Evolutionary conservation across 2,888 invertebrate genomes (phyloP).

Genomic region (Cryptocheilus praepositus): DNA sequence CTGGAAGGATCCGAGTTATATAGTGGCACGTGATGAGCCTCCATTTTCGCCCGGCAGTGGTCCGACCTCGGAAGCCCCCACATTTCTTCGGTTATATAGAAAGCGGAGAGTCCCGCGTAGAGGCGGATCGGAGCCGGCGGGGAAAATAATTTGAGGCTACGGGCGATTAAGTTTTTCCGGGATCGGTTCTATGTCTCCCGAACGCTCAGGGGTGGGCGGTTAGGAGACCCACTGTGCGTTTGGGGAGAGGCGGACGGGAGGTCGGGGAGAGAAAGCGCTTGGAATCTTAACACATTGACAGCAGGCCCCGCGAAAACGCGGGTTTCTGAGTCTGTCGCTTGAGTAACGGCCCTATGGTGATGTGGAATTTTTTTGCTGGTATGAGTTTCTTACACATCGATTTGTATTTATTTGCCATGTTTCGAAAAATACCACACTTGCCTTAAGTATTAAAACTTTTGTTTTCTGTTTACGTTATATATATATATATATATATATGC

Average conservation of each 20-base stretch:
- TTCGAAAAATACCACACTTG: too few relatives aligned
- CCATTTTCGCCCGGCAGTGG: conserved; percentile 23
- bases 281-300: too few relatives aligned
- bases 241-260: background rate
- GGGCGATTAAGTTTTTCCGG: conserved; percentile 44
- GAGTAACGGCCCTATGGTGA: too few relatives aligned
- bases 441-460: too few relatives aligned
- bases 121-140: conserved; percentile 13
- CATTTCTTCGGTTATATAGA: conserved; percentile 14
- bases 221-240: too few relatives aligned
- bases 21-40: conserved; percentile 38
- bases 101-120: conserved; percentile 1
- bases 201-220: background rate
- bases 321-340: too few relatives aligned
- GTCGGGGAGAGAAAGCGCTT: background rate
- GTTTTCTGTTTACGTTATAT: too few relatives aligned
- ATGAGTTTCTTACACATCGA: too few relatives aligned
- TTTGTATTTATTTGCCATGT: too few relatives aligned
- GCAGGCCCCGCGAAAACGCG: too few relatives aligned
- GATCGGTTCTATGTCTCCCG: conserved; percentile 31
- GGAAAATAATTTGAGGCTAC: conserved; percentile 48
- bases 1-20: conserved; percentile 30
- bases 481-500: too few relatives aligned
- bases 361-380: too few relatives aligned
- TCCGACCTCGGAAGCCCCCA: conserved; percentile 22